Evolutionary conservation across 2,888 invertebrate species (phyloP).

Genomic region (Drosophila merina): DNA sequence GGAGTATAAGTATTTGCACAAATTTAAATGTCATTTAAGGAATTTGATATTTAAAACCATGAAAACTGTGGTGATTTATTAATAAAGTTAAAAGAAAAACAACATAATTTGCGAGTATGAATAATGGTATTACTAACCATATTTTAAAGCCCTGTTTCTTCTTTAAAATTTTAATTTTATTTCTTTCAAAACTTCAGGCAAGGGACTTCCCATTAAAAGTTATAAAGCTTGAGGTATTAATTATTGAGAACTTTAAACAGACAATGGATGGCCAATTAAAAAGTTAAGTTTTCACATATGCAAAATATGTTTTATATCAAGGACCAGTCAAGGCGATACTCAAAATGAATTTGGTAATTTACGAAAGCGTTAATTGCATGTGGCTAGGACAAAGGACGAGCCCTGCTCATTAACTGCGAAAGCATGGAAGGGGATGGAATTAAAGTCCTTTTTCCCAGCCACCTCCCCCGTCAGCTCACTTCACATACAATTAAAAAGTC

Average conservation of each 20-base stretch:
- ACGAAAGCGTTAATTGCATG: constrained; percentile 49
- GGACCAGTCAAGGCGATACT: constrained; percentile 13
- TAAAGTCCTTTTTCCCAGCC: constrained; percentile 36
- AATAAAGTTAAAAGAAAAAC: too few relatives aligned
- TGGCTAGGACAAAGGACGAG: constrained; percentile 18
- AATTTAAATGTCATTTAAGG: neutral
- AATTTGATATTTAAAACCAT: neutral
- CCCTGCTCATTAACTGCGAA: constrained; percentile 51
- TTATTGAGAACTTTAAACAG: constrained; percentile 29
- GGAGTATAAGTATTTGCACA: neutral
- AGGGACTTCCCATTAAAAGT: neutral
- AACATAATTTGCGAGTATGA: neutral
- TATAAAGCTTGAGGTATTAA: neutral
- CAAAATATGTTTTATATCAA: constrained; percentile 1
- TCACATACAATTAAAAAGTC: constrained; percentile 64
- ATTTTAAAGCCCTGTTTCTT: neutral
- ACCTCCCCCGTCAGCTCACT: constrained; percentile 6
- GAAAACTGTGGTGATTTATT: neutral
- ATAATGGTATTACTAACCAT: neutral
- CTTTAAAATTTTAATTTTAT: neutral
- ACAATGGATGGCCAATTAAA: constrained; percentile 48
- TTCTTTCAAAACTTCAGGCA: too few relatives aligned
- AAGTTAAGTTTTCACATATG: constrained; percentile 26
- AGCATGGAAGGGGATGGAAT: constrained; percentile 37
- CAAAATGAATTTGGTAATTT: constrained; percentile 43